phyloP scores from a whole-genome alignment of 1,140 invertebrate genomes.

The Papilio aristodemus region DNA sequence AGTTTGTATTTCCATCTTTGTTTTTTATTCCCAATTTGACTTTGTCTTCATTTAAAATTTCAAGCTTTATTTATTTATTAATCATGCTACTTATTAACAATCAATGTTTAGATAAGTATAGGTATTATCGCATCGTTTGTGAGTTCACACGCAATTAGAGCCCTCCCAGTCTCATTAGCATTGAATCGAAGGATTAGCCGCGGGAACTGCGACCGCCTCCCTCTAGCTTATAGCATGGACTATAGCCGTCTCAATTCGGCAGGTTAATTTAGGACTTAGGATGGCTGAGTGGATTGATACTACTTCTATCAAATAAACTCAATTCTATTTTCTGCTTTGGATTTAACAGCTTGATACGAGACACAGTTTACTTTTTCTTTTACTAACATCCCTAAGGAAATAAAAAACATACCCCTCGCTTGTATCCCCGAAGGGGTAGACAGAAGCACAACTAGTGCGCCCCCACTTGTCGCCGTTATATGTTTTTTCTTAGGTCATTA shows the following conservation, averaged over 20 bases:
- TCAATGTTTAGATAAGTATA: constrained; percentile 47
- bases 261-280: constrained; percentile 57
- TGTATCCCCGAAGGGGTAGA: too few relatives aligned
- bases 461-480: too few relatives aligned
- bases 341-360: too few relatives aligned
- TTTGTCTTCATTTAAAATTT: background rate
- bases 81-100: background rate
- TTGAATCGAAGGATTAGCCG: constrained; percentile 46
- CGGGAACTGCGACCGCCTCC: constrained; percentile 45
- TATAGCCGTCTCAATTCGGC: constrained; percentile 46
- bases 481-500: too few relatives aligned
- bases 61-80: background rate
- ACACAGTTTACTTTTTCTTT: too few relatives aligned
- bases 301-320: too few relatives aligned
- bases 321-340: too few relatives aligned
- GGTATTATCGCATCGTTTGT: constrained; percentile 68
- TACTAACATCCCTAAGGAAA: too few relatives aligned
- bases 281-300: constrained; percentile 17
- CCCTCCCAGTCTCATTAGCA: constrained; percentile 71
- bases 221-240: constrained; percentile 42
- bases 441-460: too few relatives aligned
- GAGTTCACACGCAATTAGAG: constrained; percentile 76
- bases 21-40: too few relatives aligned
- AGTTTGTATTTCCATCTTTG: too few relatives aligned
- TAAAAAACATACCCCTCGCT: too few relatives aligned